These are phyloP conservation scores for Oxyura jamaicensis DNA, from an alignment of 2,113 vertebrate species.

Conservation along the genomic window DNA sequence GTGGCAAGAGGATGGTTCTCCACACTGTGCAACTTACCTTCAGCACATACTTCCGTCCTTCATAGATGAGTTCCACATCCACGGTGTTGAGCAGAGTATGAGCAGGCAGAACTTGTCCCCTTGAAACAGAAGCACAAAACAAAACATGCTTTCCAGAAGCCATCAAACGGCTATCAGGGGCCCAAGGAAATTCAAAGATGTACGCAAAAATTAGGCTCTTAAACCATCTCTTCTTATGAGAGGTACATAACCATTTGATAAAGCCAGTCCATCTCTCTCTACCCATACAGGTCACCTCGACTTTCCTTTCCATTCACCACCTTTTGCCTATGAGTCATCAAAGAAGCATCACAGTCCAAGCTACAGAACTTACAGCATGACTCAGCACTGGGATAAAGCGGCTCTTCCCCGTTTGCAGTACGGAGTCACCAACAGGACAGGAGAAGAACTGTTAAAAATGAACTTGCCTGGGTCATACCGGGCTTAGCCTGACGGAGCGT, in stretches of 20 bases:
- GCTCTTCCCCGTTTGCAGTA: background rate
- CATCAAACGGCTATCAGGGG: background rate
- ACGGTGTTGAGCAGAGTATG: conserved; percentile 96
- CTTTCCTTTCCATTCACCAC: background rate
- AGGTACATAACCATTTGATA: accelerated
- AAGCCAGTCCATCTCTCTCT: background rate
- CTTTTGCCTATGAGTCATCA: background rate
- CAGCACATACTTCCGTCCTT: conserved; percentile 92
- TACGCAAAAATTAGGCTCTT: background rate
- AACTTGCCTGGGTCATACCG: background rate
- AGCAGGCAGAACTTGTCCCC: conserved; percentile 94
- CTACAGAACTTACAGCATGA: background rate
- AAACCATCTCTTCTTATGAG: background rate
- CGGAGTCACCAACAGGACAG: background rate
- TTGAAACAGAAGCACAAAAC: conserved; percentile 70
- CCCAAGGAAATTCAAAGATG: background rate
- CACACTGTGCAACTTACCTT: conserved; percentile 73
- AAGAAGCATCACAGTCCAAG: background rate
- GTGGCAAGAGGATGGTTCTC: background rate
- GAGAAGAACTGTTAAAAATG: background rate
- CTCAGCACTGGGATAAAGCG: background rate
- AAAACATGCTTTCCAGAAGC: background rate
- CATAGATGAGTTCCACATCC: conserved; percentile 96
- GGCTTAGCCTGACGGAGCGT: background rate
- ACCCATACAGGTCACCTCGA: background rate